A percentile compares a stretch with the other conserved stretches of the same genome.
Conservation (phyloP, 2,888 invertebrate genomes). For the Epinotia ramella region DNA sequence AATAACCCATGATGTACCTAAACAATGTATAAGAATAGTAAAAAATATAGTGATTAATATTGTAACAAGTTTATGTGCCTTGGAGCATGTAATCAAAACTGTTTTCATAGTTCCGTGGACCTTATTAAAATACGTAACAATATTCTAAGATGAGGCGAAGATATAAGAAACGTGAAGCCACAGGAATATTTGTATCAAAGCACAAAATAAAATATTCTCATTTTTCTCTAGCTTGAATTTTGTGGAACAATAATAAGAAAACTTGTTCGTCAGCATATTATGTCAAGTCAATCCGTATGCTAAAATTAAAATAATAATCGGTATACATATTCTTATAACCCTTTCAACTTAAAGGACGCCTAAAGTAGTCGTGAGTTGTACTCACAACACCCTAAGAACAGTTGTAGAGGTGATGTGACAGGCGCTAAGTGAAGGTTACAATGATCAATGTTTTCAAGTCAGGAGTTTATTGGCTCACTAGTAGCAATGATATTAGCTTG, state of each 20-base stretch:
- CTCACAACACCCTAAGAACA: too few species aligned
- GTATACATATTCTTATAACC: not conserved
- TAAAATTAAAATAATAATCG: not conserved
- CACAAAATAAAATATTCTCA: constrained; percentile 15
- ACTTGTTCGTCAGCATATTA: constrained; percentile 13
- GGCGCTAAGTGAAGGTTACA: not conserved
- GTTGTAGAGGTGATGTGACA: not conserved
- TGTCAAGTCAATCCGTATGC: not conserved
- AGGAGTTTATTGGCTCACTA: too few species aligned
- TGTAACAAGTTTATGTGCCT: not conserved
- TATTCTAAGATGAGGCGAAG: not conserved
- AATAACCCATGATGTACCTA: not conserved
- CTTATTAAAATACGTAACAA: constrained; percentile 3
- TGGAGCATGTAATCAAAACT: not conserved
- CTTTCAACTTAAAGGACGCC: not conserved
- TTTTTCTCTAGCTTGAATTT: constrained; percentile 3
- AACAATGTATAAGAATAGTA: not conserved
- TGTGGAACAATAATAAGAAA: constrained; percentile 5
- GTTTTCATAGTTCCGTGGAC: not conserved
- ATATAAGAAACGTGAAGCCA: constrained; percentile 4
- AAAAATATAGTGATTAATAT: too few species aligned
- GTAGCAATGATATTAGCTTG: too few species aligned
- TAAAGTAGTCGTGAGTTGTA: not conserved
- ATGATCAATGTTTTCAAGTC: not conserved
- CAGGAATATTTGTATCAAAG: constrained; percentile 3